A percentile compares a stretch with the other conserved stretches of the same genome.
phyloP scores from a whole-genome alignment of 2,888 invertebrate genomes.

The Drosophila subsilvestris region DNA sequence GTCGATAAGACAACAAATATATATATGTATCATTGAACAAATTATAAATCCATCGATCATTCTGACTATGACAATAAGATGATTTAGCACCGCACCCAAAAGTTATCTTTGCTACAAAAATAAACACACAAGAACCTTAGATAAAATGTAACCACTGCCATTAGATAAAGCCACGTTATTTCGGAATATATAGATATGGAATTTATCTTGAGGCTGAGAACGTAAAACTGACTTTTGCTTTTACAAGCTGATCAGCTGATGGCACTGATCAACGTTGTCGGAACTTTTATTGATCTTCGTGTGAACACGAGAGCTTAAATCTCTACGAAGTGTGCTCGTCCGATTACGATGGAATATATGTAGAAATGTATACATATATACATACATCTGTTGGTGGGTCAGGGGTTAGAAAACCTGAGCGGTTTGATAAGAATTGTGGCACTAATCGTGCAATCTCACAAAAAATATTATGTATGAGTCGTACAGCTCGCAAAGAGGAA shows the following conservation, averaged over 20 bases:
- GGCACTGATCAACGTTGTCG: conserved; percentile 1
- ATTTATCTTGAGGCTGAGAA: background rate
- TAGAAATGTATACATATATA: conserved; percentile 23
- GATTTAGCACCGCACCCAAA: conserved; percentile 13
- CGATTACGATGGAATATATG: no score
- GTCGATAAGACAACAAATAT: conserved; percentile 26
- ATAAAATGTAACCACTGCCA: conserved; percentile 8
- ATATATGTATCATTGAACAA: conserved; percentile 1
- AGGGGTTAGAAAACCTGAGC: conserved; percentile 57
- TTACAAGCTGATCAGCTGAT: conserved; percentile 46
- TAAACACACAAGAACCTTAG: background rate
- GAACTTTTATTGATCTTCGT: conserved; percentile 58
- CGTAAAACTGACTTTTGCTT: background rate
- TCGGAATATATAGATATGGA: conserved; percentile 7
- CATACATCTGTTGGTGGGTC: conserved; percentile 47
- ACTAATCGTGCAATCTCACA: conserved; percentile 50
- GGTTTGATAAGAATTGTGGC: conserved; percentile 55
- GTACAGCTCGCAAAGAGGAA: conserved; percentile 37
- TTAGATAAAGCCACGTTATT: background rate
- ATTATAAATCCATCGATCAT: conserved; percentile 37
- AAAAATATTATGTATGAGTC: conserved; percentile 26
- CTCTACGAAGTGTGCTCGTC: conserved; percentile 49
- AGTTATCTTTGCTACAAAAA: conserved; percentile 8
- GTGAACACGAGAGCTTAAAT: conserved; percentile 67
- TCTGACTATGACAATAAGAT: conserved; percentile 13